Base-by-base conservation (phyloP, 1,140 invertebrate species). In the Drosophila lowei region DNA sequence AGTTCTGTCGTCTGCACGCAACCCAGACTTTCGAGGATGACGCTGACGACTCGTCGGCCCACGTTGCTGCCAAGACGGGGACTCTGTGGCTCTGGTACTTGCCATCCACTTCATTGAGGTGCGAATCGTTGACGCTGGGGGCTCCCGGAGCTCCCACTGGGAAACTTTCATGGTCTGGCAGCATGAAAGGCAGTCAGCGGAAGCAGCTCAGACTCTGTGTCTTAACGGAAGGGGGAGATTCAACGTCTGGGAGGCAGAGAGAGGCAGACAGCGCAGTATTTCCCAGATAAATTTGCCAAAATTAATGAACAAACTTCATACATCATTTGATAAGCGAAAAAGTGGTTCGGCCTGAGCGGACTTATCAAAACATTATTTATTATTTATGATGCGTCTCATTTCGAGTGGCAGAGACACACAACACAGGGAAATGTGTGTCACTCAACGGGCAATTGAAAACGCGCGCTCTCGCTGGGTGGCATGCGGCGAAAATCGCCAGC, bases 321-420 rank as follows among this genome's bases (percentile, higher is more conserved):
- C 72, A 57, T 68, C 67, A 76, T 67, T 74, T 56, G 72, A 75
- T 76, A 68, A 76, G 60, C 34, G 50, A 72, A 63, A 52, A 56
- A 63, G 30, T 49, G 68, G 72, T 71, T 41, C 66, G 52, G 34
- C 41, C n/a, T 47, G 30, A 18, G 41, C 9, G 62, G 15, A 34
- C 59, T 64, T 65, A 77, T 77, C 64, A 77, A 77, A 76, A 62
- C 44, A 68, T 70, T 72, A 68, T 63, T 67, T 72, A 75, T 75
- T 77, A 64, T 77, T 76, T 77, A 71, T 72, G 74, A 66, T 66
- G 56, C 61, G 47, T 61, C 54, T 61, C 56, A 48, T 53, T 67
- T 61, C 6, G 47, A 30, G 30, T 50, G 23, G 21, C 41, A 30
- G 38, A 41, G 41, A 30, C 38, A 57, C n/a, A 34, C 21, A 18